These are phyloP conservation scores for Aricia artaxerxes DNA, from an alignment of 2,888 invertebrate species.

Conservation along the genomic window DNA sequence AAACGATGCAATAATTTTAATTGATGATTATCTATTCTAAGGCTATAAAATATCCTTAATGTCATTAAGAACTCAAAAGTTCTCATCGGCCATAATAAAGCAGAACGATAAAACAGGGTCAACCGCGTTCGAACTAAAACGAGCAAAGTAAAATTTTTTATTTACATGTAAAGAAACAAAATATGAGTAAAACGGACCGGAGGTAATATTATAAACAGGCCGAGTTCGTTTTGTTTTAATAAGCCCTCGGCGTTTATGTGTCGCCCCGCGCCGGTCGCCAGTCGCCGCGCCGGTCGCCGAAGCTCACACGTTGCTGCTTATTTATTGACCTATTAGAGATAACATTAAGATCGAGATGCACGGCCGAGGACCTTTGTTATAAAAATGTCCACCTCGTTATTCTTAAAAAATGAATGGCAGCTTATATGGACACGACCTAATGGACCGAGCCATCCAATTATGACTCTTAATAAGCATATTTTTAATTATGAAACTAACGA, in stretches of 20 bases:
- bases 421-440: slow-evolving; percentile 55
- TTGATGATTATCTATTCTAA: slow-evolving; percentile 32
- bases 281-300: slow-evolving; percentile 49
- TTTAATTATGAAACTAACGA: slow-evolving; percentile 32
- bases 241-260: slow-evolving; percentile 71
- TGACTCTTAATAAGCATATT: slow-evolving; percentile 35
- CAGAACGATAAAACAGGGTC: slow-evolving; percentile 31
- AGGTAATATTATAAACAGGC: slow-evolving; percentile 63
- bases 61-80: slow-evolving; percentile 34
- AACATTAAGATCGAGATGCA: slow-evolving; percentile 80
- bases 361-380: slow-evolving; percentile 81
- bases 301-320: slow-evolving; percentile 78
- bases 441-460: slow-evolving; percentile 28
- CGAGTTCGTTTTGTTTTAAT: slow-evolving; percentile 73
- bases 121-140: slow-evolving; percentile 31
- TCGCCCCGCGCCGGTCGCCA: slow-evolving; percentile 43
- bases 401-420: slow-evolving; percentile 68
- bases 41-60: slow-evolving; percentile 33
- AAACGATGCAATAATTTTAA: slow-evolving; percentile 21
- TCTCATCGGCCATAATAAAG: slow-evolving; percentile 32
- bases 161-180: slow-evolving; percentile 37
- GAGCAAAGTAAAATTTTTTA: slow-evolving; percentile 35
- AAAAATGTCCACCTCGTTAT: slow-evolving; percentile 80
- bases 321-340: slow-evolving; percentile 81
- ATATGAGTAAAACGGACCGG: slow-evolving; percentile 50